These are phyloP conservation scores for Strigamia maritima DNA, from an alignment of 2,888 invertebrate genomes.

Conservation along the genomic window DNA sequence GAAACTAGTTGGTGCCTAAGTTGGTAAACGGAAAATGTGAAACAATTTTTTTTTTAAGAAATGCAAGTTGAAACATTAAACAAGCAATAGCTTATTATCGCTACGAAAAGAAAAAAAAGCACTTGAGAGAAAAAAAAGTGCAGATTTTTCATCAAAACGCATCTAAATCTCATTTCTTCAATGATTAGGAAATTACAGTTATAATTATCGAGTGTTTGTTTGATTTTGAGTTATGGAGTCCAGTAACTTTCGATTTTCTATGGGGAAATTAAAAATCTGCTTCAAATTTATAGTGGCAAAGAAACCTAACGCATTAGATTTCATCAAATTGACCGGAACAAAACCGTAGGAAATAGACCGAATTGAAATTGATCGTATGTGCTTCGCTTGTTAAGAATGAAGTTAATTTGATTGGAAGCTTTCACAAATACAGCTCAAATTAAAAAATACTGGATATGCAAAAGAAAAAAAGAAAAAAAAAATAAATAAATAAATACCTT, in stretches of 20 bases:
- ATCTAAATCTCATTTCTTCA: neutral
- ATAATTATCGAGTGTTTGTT: too few species aligned
- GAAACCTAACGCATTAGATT: too few species aligned
- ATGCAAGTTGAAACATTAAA: neutral
- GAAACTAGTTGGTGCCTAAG: conserved; percentile 37
- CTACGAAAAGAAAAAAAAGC: too few species aligned
- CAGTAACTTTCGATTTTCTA: too few species aligned
- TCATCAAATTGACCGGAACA: too few species aligned
- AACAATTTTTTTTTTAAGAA: neutral
- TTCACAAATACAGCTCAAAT: conserved; percentile 17
- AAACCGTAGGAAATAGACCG: too few species aligned
- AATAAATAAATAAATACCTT: neutral
- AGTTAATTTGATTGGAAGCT: neutral
- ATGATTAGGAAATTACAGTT: too few species aligned
- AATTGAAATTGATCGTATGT: neutral
- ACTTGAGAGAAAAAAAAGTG: too few species aligned
- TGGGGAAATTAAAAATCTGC: too few species aligned
- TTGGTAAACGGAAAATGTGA: neutral
- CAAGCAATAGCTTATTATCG: too few species aligned
- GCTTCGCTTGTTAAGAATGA: neutral
- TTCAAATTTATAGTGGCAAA: too few species aligned
- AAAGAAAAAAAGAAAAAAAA: neutral
- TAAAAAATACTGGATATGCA: neutral
- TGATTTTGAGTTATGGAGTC: too few species aligned
- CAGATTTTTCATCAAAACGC: neutral